Evolutionary conservation across 2,888 invertebrate species (phyloP), one percentile per base, ranked within the genome.

Genomic region (Drosophila meridionalis): DNA sequence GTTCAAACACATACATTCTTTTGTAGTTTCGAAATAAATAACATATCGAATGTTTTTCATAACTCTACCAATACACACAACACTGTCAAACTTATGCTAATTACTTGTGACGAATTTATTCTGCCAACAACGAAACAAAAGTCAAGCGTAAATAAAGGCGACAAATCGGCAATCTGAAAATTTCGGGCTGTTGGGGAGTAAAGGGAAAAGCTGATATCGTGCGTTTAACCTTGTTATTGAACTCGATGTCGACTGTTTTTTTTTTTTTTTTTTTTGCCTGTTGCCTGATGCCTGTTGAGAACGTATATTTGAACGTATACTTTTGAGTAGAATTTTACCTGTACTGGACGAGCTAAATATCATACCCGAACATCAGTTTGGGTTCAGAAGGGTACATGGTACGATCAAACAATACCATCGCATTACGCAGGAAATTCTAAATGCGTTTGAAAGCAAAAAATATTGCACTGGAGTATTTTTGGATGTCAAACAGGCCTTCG

Each of bases 221-320:
- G 69, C 60, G 45, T 57, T 75, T 73, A 82, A 73, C 88, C 86
- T 87, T 87, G 86, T 87, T 86, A 88, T 86, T 88, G 86, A 87
- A 88, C 86, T 73, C 72, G 52, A 12, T 66, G 55, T 20, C 20
- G 45, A 26, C 11, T 5, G 9, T 45, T n/a, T 57, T 26, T 20
- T 20, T 20, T 20, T 20, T 20, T 20, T 20, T 20, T 20, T 20
- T 20, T 20, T 20, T 20, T 20, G 20, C 20, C 20, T 20, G 20
- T 20, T 20, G 20, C 1, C 20, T 20, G 20, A 20, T 20, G 20
- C 20, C 20, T 20, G 20, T 20, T 20, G 20, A 20, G 20, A 20
- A 20, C 20, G 20, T 20, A 20, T 20, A 20, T 20, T 20, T 20
- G 20, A 20, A 20, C 20, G 20, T 20, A 20, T 20, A 20, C 20